These are phyloP conservation scores for Automeris io DNA, from an alignment of 2,888 invertebrate species.

Conservation along the genomic window DNA sequence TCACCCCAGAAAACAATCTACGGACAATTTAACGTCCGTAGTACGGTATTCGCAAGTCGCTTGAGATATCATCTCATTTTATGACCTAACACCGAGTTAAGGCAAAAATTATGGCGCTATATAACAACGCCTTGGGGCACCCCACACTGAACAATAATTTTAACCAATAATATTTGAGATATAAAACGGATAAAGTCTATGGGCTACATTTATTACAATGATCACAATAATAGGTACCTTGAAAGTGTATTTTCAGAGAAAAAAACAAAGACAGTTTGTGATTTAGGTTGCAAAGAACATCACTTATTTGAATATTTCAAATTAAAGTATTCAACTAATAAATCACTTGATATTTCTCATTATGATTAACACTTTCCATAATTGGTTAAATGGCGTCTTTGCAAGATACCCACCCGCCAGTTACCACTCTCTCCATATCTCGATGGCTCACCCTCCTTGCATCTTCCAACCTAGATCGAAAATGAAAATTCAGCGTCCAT, in stretches of 20 bases:
- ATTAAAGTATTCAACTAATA: constrained; percentile 14
- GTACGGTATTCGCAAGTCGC: constrained; percentile 62
- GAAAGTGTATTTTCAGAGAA: not conserved
- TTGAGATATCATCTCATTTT: constrained; percentile 72
- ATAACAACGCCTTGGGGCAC: constrained; percentile 62
- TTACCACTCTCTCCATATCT: constrained; percentile 62
- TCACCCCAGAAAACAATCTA: constrained; percentile 62
- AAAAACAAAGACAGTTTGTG: not conserved
- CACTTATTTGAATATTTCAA: no score
- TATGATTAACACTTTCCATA: constrained; percentile 3
- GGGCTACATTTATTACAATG: constrained; percentile 45
- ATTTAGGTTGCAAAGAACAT: not conserved
- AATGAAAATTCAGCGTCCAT: constrained; percentile 72
- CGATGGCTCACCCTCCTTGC: constrained; percentile 55
- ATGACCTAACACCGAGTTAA: constrained; percentile 73
- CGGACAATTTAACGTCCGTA: constrained; percentile 55
- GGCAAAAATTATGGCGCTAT: constrained; percentile 70
- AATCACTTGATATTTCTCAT: constrained; percentile 8
- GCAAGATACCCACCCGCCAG: constrained; percentile 72
- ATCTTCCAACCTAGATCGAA: constrained; percentile 73
- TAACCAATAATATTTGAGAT: constrained; percentile 65
- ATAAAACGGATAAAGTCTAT: constrained; percentile 49
- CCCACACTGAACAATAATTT: constrained; percentile 62
- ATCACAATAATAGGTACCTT: constrained; percentile 20
- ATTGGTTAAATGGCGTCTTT: constrained; percentile 24